A percentile compares a stretch with the other conserved stretches of the same genome.
These are phyloP conservation scores for Molanna angustata DNA, from an alignment of 2,888 invertebrate species.

Conservation along the genomic window DNA sequence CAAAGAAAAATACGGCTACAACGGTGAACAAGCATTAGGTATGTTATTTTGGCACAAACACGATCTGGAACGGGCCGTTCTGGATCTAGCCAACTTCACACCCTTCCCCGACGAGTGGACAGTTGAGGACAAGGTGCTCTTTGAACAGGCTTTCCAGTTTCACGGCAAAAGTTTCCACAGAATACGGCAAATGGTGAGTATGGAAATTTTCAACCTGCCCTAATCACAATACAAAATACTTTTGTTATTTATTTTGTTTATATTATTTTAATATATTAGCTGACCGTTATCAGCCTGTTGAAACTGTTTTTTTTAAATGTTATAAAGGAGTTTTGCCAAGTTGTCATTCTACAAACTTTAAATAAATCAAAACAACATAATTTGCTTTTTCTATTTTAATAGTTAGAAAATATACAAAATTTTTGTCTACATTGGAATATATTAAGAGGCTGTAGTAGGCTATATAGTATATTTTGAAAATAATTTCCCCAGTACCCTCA, in stretches of 20 bases:
- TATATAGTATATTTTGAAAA: too few species aligned
- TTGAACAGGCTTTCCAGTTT: constrained; percentile 97
- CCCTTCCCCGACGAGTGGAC: constrained; percentile 99
- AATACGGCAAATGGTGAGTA: constrained; percentile 91
- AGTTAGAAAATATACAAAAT: too few species aligned
- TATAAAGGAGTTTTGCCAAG: too few species aligned
- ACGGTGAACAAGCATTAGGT: constrained; percentile 94
- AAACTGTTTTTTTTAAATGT: too few species aligned
- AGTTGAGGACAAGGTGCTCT: constrained; percentile 94
- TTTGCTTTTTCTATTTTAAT: too few species aligned
- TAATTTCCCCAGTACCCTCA: too few species aligned
- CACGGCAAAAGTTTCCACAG: constrained; percentile 98
- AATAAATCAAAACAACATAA: too few species aligned
- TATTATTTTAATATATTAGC: too few species aligned
- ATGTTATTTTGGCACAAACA: constrained; percentile 99
- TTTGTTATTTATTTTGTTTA: not conserved
- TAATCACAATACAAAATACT: not conserved
- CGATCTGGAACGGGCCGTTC: constrained; percentile 86
- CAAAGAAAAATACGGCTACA: constrained; percentile 96
- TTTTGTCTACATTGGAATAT: too few species aligned
- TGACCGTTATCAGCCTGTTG: too few species aligned
- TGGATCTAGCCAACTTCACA: constrained; percentile 94
- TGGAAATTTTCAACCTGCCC: not conserved
- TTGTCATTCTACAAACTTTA: too few species aligned
- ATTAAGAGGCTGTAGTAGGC: too few species aligned